These are phyloP conservation scores for Acridotheres tristis DNA, from an alignment of 2,797 vertebrate genomes.

Conservation along the genomic window DNA sequence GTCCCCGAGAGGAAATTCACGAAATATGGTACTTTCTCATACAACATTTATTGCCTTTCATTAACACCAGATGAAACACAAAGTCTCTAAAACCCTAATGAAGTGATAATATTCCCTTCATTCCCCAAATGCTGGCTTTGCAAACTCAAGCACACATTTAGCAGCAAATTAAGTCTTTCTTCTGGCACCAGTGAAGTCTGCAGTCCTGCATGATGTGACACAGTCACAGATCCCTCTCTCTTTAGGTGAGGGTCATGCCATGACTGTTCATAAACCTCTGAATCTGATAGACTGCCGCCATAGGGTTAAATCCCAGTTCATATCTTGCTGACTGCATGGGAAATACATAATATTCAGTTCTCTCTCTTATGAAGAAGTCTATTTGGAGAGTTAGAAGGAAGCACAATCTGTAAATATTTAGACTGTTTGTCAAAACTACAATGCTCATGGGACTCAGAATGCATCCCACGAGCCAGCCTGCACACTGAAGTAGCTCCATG, in stretches of 20 bases:
- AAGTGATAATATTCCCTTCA: background rate
- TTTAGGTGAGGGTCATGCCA: background rate
- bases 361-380: background rate
- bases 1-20: background rate
- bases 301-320: background rate
- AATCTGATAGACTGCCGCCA: background rate
- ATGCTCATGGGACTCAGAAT: background rate
- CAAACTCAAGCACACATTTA: background rate
- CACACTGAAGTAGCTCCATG: background rate
- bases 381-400: background rate
- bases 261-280: background rate
- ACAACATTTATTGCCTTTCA: background rate
- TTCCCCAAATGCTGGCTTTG: background rate
- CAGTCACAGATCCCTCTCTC: background rate
- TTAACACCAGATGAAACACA: background rate
- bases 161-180: background rate
- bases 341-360: background rate
- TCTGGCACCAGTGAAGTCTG: background rate
- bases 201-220: background rate
- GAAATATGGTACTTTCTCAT: background rate
- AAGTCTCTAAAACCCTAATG: background rate
- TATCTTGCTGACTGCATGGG: background rate
- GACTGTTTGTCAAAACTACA: background rate
- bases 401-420: background rate
- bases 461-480: background rate